Conservation (phyloP, 2,797 vertebrate genomes). For the Enteromius afrohamiltoni region DNA sequence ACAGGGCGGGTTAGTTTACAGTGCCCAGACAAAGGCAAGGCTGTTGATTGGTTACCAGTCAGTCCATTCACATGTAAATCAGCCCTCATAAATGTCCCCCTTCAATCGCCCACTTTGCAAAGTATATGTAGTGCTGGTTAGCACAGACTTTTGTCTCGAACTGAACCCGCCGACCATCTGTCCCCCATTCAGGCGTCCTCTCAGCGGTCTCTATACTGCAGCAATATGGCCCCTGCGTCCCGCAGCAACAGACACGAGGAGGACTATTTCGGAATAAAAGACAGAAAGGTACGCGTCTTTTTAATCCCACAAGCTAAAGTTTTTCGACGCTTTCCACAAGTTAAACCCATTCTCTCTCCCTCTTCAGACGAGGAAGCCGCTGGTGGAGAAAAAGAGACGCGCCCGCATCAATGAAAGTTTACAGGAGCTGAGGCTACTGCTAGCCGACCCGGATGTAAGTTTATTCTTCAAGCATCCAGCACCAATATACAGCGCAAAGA, state of each 20-base stretch:
- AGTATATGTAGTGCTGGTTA: constrained; percentile 61
- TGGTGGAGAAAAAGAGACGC: constrained; percentile 91
- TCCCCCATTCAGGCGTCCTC: constrained; percentile 65
- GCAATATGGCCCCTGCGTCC: constrained; percentile 81
- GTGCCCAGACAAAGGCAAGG: constrained; percentile 69
- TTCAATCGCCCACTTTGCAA: constrained; percentile 58
- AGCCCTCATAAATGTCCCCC: constrained; percentile 68
- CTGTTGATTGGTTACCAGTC: constrained; percentile 67
- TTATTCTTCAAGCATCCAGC: not conserved
- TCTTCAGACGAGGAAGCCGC: constrained; percentile 87
- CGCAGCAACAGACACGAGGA: constrained; percentile 71
- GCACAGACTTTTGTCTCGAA: constrained; percentile 66
- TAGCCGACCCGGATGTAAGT: constrained; percentile 86
- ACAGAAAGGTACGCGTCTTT: constrained; percentile 80
- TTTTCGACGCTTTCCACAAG: not conserved
- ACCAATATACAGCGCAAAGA: not conserved
- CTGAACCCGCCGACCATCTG: constrained; percentile 76
- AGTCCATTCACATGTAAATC: constrained; percentile 82
- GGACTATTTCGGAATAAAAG: constrained; percentile 68
- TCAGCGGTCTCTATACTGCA: constrained; percentile 51
- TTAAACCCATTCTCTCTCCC: constrained; percentile 1
- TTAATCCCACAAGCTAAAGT: not conserved
- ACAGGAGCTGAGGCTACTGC: constrained; percentile 85
- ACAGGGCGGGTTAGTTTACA: constrained; percentile 37
- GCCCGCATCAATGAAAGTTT: constrained; percentile 95